phyloP scores from a whole-genome alignment of 2,888 invertebrate genomes.

The Hedychridium roseum region DNA sequence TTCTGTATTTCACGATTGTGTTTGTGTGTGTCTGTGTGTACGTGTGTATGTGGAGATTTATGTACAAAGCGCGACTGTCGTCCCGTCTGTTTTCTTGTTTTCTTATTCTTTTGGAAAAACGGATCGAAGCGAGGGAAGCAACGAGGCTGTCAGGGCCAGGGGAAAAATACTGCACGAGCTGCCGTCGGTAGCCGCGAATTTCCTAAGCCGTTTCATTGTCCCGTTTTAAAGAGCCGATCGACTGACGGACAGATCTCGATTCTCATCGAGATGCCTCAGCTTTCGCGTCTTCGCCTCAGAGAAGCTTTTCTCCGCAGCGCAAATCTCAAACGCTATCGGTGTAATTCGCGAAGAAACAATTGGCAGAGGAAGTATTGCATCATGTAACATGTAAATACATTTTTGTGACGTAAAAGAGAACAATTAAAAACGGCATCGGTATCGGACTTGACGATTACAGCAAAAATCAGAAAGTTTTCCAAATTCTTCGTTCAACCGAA shows the following conservation, averaged over 20 bases:
- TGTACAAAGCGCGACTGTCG: conserved; percentile 62
- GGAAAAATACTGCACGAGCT: conserved; percentile 11
- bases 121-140: conserved; percentile 25
- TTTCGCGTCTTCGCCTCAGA: conserved; percentile 8
- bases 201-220: conserved; percentile 7
- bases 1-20: too few species aligned
- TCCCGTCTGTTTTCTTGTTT: conserved; percentile 41
- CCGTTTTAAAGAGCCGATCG: background rate
- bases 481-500: too few species aligned
- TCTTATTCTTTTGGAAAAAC: conserved; percentile 6
- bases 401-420: too few species aligned
- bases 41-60: conserved; percentile 38
- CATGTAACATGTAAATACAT: too few species aligned
- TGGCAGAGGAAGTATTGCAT: too few species aligned
- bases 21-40: too few species aligned
- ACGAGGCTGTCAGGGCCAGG: conserved; percentile 15
- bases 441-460: too few species aligned
- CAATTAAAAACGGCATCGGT: too few species aligned
- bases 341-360: background rate
- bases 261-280: conserved; percentile 26
- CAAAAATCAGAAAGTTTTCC: too few species aligned
- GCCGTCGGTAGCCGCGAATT: conserved; percentile 9
- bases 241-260: conserved; percentile 23
- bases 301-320: background rate
- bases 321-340: background rate